phyloP scores from a whole-genome alignment of 2,797 vertebrate species.

The Eleutherodactylus coqui region DNA sequence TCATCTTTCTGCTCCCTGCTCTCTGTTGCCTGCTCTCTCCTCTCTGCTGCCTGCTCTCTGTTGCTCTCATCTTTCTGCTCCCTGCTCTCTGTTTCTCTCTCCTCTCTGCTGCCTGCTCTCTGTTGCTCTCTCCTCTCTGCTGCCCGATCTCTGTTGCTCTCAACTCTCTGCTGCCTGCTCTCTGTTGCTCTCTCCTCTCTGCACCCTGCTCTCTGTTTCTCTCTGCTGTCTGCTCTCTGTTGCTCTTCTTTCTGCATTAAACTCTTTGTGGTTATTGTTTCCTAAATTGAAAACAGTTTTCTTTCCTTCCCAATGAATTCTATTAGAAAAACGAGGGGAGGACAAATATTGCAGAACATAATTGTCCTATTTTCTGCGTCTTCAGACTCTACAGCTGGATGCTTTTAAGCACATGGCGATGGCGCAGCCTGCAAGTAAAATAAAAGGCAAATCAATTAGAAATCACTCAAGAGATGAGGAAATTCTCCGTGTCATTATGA shows the following conservation, averaged over 20 bases:
- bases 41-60: too few species aligned
- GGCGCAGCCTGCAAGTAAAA: neutral
- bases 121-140: too few species aligned
- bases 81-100: neutral
- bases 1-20: too few species aligned
- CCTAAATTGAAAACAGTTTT: neutral
- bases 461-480: neutral
- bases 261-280: neutral
- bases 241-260: neutral
- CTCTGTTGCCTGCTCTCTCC: neutral
- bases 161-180: neutral
- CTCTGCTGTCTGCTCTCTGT: neutral
- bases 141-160: too few species aligned
- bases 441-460: conserved; percentile 23
- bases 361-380: neutral
- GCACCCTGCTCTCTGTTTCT: too few species aligned
- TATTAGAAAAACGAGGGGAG: neutral
- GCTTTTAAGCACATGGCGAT: neutral
- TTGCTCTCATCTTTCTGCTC: neutral
- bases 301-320: neutral
- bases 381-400: neutral
- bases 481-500: neutral
- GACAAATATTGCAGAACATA: neutral
- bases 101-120: too few species aligned
- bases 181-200: neutral